These are phyloP conservation scores for Chionodraco myersi DNA, from an alignment of 2,113 vertebrate genomes.

Conservation along the genomic window DNA sequence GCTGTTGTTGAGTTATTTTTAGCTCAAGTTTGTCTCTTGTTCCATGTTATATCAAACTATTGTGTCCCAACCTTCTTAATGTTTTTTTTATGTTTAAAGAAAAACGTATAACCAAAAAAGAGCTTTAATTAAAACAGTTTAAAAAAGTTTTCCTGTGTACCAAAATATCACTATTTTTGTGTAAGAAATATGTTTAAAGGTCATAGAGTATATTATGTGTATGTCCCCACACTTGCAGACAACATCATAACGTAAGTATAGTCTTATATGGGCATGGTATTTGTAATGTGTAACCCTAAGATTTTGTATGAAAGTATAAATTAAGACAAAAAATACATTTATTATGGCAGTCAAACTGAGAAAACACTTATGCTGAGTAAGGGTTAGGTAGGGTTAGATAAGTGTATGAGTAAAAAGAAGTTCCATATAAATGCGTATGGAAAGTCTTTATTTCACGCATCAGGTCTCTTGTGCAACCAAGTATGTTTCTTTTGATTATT, in stretches of 20 bases:
- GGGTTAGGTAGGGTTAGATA: no score
- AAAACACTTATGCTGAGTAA: not conserved
- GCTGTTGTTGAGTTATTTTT: not conserved
- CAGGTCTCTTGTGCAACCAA: slow-evolving; percentile 7
- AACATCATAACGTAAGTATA: no score
- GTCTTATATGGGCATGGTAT: no score
- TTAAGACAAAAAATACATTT: no score
- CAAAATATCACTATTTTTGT: not conserved
- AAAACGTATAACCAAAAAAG: not conserved
- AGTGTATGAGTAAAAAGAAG: no score
- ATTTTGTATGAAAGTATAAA: no score
- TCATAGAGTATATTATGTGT: no score
- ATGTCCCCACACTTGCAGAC: no score
- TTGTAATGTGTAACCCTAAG: not conserved
- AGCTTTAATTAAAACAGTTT: not conserved
- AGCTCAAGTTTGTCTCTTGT: not conserved
- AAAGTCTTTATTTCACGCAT: slow-evolving; percentile 41
- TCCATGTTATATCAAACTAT: not conserved
- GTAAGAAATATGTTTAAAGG: no score
- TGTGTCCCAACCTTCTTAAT: no score
- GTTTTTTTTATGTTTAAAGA: no score
- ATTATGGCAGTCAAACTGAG: not conserved
- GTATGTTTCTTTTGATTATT: not conserved
- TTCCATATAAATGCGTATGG: not conserved
- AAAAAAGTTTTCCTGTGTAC: not conserved